phyloP scores from a whole-genome alignment of 1,140 invertebrate species.

The Venustaconcha ellipsiformis region DNA sequence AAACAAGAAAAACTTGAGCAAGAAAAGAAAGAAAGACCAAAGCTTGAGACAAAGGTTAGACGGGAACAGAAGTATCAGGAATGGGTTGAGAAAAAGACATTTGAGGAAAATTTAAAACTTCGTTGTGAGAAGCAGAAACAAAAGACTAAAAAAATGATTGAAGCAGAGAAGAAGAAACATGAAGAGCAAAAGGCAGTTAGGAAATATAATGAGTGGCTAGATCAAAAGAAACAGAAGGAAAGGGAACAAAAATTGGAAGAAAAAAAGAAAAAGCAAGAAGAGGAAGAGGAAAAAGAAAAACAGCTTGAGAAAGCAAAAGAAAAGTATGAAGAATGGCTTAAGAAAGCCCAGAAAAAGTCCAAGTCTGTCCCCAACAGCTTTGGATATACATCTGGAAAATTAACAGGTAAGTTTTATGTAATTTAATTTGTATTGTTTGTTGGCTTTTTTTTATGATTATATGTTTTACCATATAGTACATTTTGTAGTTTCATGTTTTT shows the following conservation, averaged over 20 bases:
- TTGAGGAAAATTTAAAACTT: constrained; percentile 40
- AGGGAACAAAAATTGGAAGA: constrained; percentile 42
- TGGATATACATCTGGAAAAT: constrained; percentile 54
- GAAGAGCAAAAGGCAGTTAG: constrained; percentile 43
- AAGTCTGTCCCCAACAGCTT: constrained; percentile 55
- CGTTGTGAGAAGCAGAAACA: constrained; percentile 44
- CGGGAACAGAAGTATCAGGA: constrained; percentile 39
- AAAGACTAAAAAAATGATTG: constrained; percentile 42
- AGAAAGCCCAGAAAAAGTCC: constrained; percentile 43
- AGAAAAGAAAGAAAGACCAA: constrained; percentile 41
- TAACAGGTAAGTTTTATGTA: constrained; percentile 37
- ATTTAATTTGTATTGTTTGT: no score
- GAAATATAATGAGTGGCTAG: constrained; percentile 53
- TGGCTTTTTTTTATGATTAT: no score
- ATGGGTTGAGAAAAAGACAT: constrained; percentile 53
- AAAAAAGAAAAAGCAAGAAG: constrained; percentile 40
- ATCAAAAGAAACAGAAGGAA: constrained; percentile 48
- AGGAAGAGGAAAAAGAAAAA: constrained; percentile 37
- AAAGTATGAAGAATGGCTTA: constrained; percentile 54
- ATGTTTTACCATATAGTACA: no score
- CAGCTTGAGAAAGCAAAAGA: constrained; percentile 44
- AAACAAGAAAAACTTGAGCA: constrained; percentile 39
- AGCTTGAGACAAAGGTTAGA: constrained; percentile 38
- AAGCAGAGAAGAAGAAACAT: constrained; percentile 44
- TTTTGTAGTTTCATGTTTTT: no score